Evolutionary conservation across 2,888 invertebrate species (phyloP), one percentile per base, ranked within the genome.

Genomic region (Amiota mariae): DNA sequence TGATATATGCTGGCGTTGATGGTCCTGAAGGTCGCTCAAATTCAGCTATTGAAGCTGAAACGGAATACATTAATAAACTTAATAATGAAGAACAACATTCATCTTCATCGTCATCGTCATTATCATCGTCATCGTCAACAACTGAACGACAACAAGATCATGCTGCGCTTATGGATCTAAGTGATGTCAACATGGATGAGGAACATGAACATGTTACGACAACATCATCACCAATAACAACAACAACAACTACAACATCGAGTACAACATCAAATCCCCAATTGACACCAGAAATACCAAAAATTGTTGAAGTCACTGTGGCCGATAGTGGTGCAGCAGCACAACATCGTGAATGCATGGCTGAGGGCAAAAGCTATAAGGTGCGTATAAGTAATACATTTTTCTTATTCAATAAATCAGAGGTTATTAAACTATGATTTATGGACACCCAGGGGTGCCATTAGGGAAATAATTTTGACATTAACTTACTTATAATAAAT

Each of bases 151-250:
- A 86, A 77, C 80, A 87, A 78, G 46, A 10, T 67, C 77, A 78
- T 36, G 81, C 82, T 48, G 80, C 86, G 47, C 76, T 87, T 49
- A 85, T 87, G 80, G 95, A 95, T 88, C 90, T 95, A n/a, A 95
- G 95, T 87, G 94, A 95, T 88, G 94, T 95, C 20, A 95, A 93
- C 81, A 92, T 95, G 91, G 94, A 94, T 80, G 94, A 80, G 56
- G 82, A 80, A 18, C 78, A 66, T 15, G 73, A 54, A 54, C 49
- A 63, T 46, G 72, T 66, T 6, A 46, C 74, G 20, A 57, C 76
- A 13, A 47, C 76, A 36, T 24, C 75, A 8, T n/a, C 80, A 12
- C 66, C 82, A 8, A 67, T 73, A 1, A 70, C 79, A 46, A 74
- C 73, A 2, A 72, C 73, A 51, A 70, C 84, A 4, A 80, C 82